Percentiles rank a stretch among this genome's conserved stretches.
These are phyloP conservation scores for Pharmacophagus antenor DNA, from an alignment of 2,888 invertebrate species.

Conservation along the genomic window DNA sequence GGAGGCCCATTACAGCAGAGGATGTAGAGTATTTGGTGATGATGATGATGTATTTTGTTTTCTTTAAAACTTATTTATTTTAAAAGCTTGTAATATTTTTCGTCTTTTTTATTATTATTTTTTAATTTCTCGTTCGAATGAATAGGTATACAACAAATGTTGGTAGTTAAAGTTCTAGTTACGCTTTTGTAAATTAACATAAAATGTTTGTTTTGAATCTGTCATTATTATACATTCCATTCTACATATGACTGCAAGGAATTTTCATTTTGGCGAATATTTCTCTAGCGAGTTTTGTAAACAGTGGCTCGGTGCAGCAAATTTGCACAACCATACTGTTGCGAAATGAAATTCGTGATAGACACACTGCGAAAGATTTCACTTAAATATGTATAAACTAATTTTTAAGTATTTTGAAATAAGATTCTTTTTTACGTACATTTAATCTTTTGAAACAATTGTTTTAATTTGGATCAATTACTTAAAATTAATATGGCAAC, in stretches of 20 bases:
- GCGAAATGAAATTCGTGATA: slow-evolving; percentile 15
- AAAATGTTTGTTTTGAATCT: background rate
- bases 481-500: too few species aligned
- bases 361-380: slow-evolving; percentile 1
- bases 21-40: too few species aligned
- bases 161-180: background rate
- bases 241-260: slow-evolving; percentile 1
- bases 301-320: slow-evolving; percentile 11
- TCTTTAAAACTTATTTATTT: too few species aligned
- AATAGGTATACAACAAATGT: background rate
- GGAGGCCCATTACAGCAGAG: too few species aligned
- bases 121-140: too few species aligned
- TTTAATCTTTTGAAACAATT: too few species aligned
- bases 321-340: slow-evolving; percentile 15
- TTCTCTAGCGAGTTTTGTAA: slow-evolving; percentile 14
- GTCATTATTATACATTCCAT: background rate
- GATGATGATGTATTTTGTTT: too few species aligned
- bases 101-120: too few species aligned
- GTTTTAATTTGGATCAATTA: too few species aligned
- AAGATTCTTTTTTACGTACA: too few species aligned
- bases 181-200: background rate
- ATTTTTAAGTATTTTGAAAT: background rate
- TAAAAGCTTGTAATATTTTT: too few species aligned
- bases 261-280: slow-evolving; percentile 16
- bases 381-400: background rate